These are phyloP conservation scores for Poliocrania exsul DNA, from an alignment of 2,797 vertebrate genomes.

Conservation along the genomic window DNA sequence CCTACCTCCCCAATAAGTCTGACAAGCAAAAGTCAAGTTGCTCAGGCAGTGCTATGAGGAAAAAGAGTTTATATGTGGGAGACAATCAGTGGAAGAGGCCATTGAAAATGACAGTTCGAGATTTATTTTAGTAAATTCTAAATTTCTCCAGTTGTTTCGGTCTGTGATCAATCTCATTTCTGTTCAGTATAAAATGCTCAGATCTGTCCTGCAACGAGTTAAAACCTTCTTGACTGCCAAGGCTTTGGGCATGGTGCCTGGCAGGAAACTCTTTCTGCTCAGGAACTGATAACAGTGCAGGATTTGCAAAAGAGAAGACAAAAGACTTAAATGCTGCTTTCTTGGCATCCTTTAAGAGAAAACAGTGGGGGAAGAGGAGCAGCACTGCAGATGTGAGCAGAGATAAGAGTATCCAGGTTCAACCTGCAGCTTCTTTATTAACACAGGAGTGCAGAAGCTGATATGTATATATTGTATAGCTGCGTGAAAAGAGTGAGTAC, in stretches of 20 bases:
- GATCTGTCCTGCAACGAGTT: slow-evolving; percentile 7
- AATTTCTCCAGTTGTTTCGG: background rate
- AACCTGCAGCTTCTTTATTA: slow-evolving; percentile 12
- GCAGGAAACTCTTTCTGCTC: slow-evolving; percentile 25
- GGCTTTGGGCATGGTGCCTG: slow-evolving; percentile 38
- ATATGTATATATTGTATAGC: background rate
- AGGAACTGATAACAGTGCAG: slow-evolving; percentile 19
- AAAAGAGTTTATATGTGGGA: background rate
- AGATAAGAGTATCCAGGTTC: slow-evolving; percentile 8
- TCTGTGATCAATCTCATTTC: accelerated
- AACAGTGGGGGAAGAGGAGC: background rate
- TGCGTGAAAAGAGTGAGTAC: slow-evolving; percentile 6
- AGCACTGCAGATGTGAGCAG: slow-evolving; percentile 23
- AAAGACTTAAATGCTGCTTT: slow-evolving; percentile 50
- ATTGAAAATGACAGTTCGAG: background rate
- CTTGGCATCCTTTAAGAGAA: slow-evolving; percentile 44
- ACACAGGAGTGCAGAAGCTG: background rate
- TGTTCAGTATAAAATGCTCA: background rate
- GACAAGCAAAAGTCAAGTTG: accelerated
- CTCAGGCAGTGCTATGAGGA: accelerated
- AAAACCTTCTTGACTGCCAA: slow-evolving; percentile 39
- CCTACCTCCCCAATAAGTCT: accelerated
- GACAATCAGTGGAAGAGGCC: background rate
- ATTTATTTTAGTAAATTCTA: background rate
- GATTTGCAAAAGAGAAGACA: slow-evolving; percentile 41